Base-by-base conservation (phyloP, 2,113 vertebrate genomes). In the Salminus brasiliensis region DNA sequence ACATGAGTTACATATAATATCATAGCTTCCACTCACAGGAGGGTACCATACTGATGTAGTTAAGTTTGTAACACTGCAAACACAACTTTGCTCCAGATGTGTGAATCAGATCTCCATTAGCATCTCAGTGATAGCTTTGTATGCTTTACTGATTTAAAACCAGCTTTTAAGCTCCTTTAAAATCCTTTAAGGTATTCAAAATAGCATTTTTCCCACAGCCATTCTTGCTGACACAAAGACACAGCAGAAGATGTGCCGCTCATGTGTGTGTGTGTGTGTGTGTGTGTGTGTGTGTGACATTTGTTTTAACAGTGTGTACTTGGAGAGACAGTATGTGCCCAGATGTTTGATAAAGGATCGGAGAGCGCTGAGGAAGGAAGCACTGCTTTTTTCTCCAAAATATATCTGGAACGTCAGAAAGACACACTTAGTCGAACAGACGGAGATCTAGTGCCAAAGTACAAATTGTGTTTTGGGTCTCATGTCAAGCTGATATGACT, bases 261-360 rank as follows among this genome's bases (percentile, higher is more conserved):
- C 41, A 73, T 72, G 36, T 79, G 80, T 80, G 23, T 70, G 67
- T 67, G 36, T 69, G 18, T 30, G 6, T 41, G 76, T 73, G 30
- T 78, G 79, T 70, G 67, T 67, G 36, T 69, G 18, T 30, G 6
- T 41, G 76, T 73, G 30, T 78, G 79, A 75, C 25, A 73, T 76
- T 84, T 86, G 85, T 86, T 87, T 39, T 74, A 59, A 87, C 84
- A 85, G 29, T 23, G 36, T 85, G 87, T 87, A 79, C 90, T 83
- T 52, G 27, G 47, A 63, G 66, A 79, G 53, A 88, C 71, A 87
- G 85, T 86, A 36, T 36, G 45, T 91, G 86, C 92, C 85, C 86
- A 79, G 21, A 34, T 11, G 68, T 62, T 82, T 79, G 88, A 90
- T 90, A 89, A 91, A 89, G 62, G 76, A 78, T 71, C 32, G 49